Conservation (phyloP, 2,113 vertebrate species). For the Riparia riparia region DNA sequence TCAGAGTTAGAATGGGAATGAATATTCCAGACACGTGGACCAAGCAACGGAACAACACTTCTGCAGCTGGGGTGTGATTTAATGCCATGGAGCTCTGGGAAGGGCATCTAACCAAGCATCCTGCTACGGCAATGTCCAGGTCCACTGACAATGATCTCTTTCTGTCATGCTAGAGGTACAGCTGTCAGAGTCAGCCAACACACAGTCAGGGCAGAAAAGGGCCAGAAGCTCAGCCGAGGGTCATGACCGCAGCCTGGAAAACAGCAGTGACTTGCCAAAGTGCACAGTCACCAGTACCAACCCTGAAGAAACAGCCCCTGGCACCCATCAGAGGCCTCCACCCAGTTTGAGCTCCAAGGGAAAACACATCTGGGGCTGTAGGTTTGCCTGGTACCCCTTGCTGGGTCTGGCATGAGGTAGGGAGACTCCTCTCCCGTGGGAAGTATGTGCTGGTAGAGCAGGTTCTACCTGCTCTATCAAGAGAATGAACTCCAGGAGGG, state of each 20-base stretch:
- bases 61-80: not conserved
- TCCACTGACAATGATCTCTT: rapidly evolving
- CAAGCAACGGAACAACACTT: not conserved
- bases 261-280: too few species aligned
- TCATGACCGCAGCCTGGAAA: not conserved
- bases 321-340: not conserved
- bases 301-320: not conserved
- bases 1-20: not conserved
- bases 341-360: rapidly evolving
- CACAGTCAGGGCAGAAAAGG: not conserved
- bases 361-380: rapidly evolving
- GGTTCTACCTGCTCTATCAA: not conserved
- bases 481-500: not conserved
- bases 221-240: not conserved
- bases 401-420: not conserved
- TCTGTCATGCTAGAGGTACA: not conserved
- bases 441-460: rapidly evolving
- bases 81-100: not conserved
- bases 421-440: rapidly evolving
- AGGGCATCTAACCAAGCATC: not conserved
- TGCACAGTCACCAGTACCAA: rapidly evolving
- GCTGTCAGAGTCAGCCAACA: not conserved
- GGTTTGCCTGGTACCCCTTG: rapidly evolving
- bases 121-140: not conserved
- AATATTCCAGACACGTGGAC: not conserved